Conservation (phyloP, 2,113 vertebrate genomes). For the Poeciliopsis retropinna region DNA sequence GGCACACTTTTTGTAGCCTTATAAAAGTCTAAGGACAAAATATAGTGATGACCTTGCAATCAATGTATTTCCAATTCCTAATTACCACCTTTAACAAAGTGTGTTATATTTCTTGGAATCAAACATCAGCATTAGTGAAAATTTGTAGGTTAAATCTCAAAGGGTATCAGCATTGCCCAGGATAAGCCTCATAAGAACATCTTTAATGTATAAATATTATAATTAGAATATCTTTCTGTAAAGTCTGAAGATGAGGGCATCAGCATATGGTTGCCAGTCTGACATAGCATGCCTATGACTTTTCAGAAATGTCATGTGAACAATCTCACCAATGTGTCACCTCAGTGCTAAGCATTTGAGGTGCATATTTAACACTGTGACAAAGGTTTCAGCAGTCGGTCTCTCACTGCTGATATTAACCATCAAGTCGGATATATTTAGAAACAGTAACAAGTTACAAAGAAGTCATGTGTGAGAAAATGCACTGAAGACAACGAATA, state of each 20-base stretch:
- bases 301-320: not conserved
- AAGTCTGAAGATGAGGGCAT: not conserved
- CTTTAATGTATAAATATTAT: not conserved
- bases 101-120: not conserved
- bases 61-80: too few species aligned
- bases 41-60: too few species aligned
- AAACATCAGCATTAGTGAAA: too few species aligned
- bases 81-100: too few species aligned
- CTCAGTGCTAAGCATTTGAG: not conserved
- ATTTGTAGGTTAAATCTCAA: not conserved
- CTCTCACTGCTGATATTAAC: not conserved
- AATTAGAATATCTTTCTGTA: not conserved
- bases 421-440: conserved; percentile 7
- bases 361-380: not conserved
- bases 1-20: too few species aligned
- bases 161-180: not conserved
- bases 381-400: not conserved
- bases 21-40: too few species aligned
- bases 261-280: conserved; percentile 20
- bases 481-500: not conserved
- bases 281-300: conserved; percentile 19
- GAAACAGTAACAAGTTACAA: not conserved
- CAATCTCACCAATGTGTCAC: not conserved
- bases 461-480: not conserved
- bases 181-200: not conserved